Evolutionary conservation across 2,888 invertebrate genomes (phyloP).

Genomic region (Heteropelma amictum): DNA sequence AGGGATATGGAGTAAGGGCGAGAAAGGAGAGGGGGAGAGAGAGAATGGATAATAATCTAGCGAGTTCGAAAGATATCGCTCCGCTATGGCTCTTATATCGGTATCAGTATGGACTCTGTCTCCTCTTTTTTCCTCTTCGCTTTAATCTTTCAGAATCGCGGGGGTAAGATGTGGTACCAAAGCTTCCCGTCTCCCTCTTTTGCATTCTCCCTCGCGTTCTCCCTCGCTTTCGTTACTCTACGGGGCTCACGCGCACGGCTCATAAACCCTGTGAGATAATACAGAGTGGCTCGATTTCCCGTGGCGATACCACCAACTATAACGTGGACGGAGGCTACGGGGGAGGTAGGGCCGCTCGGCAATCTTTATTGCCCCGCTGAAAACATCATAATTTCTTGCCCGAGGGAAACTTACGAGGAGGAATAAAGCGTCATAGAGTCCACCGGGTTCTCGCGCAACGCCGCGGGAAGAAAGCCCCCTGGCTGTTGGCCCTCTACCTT

Average conservation of each 20-base stretch:
- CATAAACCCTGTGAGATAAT: constrained; percentile 56
- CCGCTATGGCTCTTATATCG: not conserved
- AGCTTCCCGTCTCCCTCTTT: not conserved
- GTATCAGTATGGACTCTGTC: not conserved
- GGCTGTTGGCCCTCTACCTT: not conserved
- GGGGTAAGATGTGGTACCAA: constrained; percentile 22
- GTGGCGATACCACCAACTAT: constrained; percentile 57
- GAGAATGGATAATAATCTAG: constrained; percentile 46
- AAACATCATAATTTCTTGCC: constrained; percentile 64
- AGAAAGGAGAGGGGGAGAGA: constrained; percentile 4
- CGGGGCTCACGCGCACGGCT: constrained; percentile 52
- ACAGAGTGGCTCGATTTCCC: constrained; percentile 64
- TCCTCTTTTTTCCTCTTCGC: not conserved
- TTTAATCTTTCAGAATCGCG: constrained; percentile 4
- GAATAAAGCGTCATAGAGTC: constrained; percentile 41
- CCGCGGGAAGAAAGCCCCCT: constrained; percentile 16
- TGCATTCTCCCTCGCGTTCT: not conserved
- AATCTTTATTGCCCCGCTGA: constrained; percentile 61
- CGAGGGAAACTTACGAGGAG: constrained; percentile 51
- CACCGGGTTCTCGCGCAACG: not conserved
- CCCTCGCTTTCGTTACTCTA: constrained; percentile 10
- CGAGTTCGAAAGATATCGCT: constrained; percentile 45
- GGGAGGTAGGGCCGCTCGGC: constrained; percentile 4
- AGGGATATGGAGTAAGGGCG: constrained; percentile 4
- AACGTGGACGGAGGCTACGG: not conserved